These are phyloP conservation scores for Synergus laeviventris DNA, from an alignment of 2,888 invertebrate genomes.

Conservation along the genomic window DNA sequence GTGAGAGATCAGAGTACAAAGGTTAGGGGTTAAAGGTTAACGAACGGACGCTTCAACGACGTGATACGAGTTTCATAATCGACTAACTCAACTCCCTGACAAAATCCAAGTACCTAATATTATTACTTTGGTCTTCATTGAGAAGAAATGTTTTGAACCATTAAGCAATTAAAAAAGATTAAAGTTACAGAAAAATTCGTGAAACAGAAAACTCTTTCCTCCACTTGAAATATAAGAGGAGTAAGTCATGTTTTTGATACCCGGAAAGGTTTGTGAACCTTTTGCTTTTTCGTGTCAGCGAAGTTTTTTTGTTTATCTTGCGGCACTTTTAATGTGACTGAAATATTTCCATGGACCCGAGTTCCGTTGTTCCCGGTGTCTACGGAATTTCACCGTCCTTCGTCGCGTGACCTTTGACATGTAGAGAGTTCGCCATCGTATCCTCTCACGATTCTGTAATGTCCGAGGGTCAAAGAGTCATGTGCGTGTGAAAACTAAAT, in stretches of 20 bases:
- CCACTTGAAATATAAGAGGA: not conserved
- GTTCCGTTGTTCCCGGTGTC: constrained; percentile 55
- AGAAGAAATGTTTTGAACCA: not conserved
- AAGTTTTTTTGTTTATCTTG: constrained; percentile 9
- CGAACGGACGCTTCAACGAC: too few relatives aligned
- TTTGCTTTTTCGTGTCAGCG: constrained; percentile 2
- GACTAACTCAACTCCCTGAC: too few relatives aligned
- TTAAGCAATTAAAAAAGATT: not conserved
- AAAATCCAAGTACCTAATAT: too few relatives aligned
- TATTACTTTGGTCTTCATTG: too few relatives aligned
- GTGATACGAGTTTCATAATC: too few relatives aligned
- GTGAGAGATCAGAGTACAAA: too few relatives aligned
- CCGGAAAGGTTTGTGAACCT: not conserved
- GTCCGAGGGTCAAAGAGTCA: constrained; percentile 52
- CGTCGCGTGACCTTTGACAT: constrained; percentile 52
- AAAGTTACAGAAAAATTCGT: not conserved
- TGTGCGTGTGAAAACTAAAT: constrained; percentile 52
- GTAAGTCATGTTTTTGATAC: not conserved
- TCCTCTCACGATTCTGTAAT: constrained; percentile 55
- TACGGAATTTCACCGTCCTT: constrained; percentile 58
- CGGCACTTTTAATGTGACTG: constrained; percentile 25
- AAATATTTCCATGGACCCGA: constrained; percentile 41
- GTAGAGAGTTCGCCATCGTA: constrained; percentile 56
- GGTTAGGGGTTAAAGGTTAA: too few relatives aligned
- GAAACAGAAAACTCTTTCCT: not conserved